These are phyloP conservation scores for Syngnathus rostellatus DNA, from an alignment of 2,797 vertebrate genomes.

Conservation along the genomic window DNA sequence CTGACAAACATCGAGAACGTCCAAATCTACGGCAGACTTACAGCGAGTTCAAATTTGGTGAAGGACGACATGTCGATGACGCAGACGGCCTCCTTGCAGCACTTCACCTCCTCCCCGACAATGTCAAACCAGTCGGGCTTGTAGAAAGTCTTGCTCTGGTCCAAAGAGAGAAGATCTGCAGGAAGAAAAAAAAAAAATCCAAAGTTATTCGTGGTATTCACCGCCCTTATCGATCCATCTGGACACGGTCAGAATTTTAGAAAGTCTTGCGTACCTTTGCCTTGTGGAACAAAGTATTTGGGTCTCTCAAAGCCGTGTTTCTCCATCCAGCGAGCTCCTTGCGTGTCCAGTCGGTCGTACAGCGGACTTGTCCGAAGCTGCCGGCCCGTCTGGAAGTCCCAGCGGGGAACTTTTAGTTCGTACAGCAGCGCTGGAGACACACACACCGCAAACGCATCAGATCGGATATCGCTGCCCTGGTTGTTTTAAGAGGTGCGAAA, in stretches of 20 bases:
- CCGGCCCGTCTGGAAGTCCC: slow-evolving; percentile 97
- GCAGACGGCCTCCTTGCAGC: slow-evolving; percentile 95
- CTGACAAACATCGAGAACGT: too few species aligned
- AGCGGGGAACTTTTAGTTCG: slow-evolving; percentile 93
- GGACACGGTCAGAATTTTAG: neutral
- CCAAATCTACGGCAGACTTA: slow-evolving; percentile 63
- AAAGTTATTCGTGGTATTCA: neutral
- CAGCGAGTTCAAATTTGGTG: slow-evolving; percentile 96
- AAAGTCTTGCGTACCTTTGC: slow-evolving; percentile 73
- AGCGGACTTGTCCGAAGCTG: slow-evolving; percentile 92
- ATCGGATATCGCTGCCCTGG: neutral
- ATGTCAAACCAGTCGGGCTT: slow-evolving; percentile 99
- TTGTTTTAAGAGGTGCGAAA: neutral
- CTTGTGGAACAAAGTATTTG: slow-evolving; percentile 91
- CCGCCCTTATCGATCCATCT: neutral
- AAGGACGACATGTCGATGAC: slow-evolving; percentile 99
- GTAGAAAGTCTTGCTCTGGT: slow-evolving; percentile 98
- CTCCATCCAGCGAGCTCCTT: slow-evolving; percentile 98
- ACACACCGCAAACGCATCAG: slow-evolving; percentile 10
- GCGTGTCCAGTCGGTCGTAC: slow-evolving; percentile 90
- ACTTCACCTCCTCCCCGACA: slow-evolving; percentile 92
- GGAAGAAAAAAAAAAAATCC: neutral
- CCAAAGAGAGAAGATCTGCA: slow-evolving; percentile 85
- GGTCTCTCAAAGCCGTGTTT: slow-evolving; percentile 96
- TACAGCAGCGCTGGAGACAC: slow-evolving; percentile 79